Percentiles rank a stretch among this genome's conserved stretches.
These are phyloP conservation scores for Malacosoma neustria DNA, from an alignment of 2,888 invertebrate species.

Conservation along the genomic window DNA sequence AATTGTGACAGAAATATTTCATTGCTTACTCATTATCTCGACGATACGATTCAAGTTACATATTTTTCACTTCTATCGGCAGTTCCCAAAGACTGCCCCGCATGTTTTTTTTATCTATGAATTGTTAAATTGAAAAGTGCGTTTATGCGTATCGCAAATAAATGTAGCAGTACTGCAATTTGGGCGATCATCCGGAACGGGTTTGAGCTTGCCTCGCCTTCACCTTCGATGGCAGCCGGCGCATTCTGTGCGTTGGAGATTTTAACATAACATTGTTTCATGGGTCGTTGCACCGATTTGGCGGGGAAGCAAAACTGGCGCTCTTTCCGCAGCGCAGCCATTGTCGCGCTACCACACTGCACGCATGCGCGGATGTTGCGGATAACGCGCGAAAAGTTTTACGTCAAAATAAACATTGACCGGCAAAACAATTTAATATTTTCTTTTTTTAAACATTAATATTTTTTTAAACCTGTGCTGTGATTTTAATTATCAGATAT, in stretches of 20 bases:
- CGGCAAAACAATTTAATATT: constrained; percentile 3
- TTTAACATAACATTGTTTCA: constrained; percentile 6
- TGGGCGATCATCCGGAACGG: background rate
- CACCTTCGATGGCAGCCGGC: constrained; percentile 4
- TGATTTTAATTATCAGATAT: constrained; percentile 26
- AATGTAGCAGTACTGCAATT: background rate
- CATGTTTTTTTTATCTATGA: no score
- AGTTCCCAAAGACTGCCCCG: no score
- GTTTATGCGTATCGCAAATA: background rate
- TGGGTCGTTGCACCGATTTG: constrained; percentile 37
- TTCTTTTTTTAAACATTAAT: constrained; percentile 7
- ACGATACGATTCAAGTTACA: no score
- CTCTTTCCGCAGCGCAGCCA: constrained; percentile 40
- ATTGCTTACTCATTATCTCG: no score
- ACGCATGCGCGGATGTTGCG: constrained; percentile 50
- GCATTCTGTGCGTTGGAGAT: constrained; percentile 12
- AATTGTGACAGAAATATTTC: no score
- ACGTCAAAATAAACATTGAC: constrained; percentile 10
- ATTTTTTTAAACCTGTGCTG: constrained; percentile 15
- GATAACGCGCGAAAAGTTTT: constrained; percentile 32
- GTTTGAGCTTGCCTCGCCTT: background rate
- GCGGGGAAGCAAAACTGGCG: constrained; percentile 60
- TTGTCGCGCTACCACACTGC: constrained; percentile 35
- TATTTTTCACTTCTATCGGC: no score
- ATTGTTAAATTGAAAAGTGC: background rate